Evolutionary conservation across 2,888 invertebrate species (phyloP), one percentile per base, ranked within the genome.

Genomic region (Cryptops parisi): DNA sequence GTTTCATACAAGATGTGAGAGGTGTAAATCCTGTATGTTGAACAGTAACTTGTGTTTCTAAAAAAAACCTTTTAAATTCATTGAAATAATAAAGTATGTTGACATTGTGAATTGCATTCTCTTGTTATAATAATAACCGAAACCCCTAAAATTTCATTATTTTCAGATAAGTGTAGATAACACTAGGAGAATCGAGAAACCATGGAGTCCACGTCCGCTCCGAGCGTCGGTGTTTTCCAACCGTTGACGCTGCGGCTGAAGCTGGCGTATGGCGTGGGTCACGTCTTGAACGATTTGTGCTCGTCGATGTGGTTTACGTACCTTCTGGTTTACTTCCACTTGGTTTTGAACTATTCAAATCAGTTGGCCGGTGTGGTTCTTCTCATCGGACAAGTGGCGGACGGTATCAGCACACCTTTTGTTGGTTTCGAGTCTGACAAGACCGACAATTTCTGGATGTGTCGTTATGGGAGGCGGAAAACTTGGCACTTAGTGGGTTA

Each of bases 281-380:
- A 93, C 70, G 78, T 91, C 48, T 75, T 88, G 61, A 94, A 93
- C 69, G 93, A 94, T 70, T 76, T 93, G 41, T 88, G 87, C 70
- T 88, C 90, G 19, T 84, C 88, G 55, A 82, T 93, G 76, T 93
- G 93, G 91, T 93, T 93, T 69, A 85, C 85, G 1, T 93, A 93
- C 68, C 77, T 88, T 46, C 74, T 93, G 61, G 80, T 93, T 50
- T 93, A 81, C 69, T 81, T 88, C 61, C 77, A 79, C 58, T 70
- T 75, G 61, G 78, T 79, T 15, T 61, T 68, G 17, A 55, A 58
- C 4, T 68, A 70, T 58, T 57, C n/a, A 38, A 66, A 71, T 52
- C 60, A 63, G 6, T 62, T 71, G 55, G 68, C 77, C 1, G 78
- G 78, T 24, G 70, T 76, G 47, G 70, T 86, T 50, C 76, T 91